Percentiles rank a stretch among this genome's conserved stretches.
phyloP scores from a whole-genome alignment of 2,797 vertebrate genomes.

The Threskiornis aethiopicus region DNA sequence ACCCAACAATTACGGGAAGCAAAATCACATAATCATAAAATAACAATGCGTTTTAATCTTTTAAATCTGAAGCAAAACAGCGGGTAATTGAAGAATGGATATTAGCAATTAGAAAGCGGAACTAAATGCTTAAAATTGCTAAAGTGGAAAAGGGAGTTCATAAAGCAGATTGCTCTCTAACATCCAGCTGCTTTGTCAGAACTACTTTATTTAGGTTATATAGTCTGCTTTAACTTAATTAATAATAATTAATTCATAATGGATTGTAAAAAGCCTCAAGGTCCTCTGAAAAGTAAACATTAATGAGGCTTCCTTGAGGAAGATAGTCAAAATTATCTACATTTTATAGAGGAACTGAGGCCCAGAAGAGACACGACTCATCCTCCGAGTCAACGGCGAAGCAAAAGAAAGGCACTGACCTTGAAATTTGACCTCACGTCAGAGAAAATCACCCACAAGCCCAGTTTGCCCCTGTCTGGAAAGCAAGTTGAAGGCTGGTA shows the following conservation, averaged over 20 bases:
- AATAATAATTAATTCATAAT: slow-evolving; percentile 37
- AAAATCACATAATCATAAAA: neutral
- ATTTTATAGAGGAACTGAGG: neutral
- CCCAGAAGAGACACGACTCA: neutral
- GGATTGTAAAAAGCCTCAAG: neutral
- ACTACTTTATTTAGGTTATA: neutral
- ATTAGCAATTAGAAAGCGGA: slow-evolving; percentile 42
- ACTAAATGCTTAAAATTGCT: neutral
- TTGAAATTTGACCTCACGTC: neutral
- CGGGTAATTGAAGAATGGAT: slow-evolving; percentile 18
- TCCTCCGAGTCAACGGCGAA: rapidly evolving
- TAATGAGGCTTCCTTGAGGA: neutral
- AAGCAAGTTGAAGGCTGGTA: rapidly evolving
- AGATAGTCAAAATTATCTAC: neutral
- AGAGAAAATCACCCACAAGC: neutral
- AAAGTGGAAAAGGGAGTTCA: neutral
- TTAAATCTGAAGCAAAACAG: slow-evolving; percentile 13
- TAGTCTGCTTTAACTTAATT: neutral
- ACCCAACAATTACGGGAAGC: neutral
- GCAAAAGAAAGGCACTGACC: neutral
- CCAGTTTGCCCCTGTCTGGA: neutral
- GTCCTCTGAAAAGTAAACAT: neutral
- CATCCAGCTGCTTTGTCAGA: slow-evolving; percentile 17
- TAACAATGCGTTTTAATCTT: neutral
- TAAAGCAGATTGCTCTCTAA: slow-evolving; percentile 6